Conservation (phyloP, 2,113 vertebrate species). For the Hylia prasina region DNA sequence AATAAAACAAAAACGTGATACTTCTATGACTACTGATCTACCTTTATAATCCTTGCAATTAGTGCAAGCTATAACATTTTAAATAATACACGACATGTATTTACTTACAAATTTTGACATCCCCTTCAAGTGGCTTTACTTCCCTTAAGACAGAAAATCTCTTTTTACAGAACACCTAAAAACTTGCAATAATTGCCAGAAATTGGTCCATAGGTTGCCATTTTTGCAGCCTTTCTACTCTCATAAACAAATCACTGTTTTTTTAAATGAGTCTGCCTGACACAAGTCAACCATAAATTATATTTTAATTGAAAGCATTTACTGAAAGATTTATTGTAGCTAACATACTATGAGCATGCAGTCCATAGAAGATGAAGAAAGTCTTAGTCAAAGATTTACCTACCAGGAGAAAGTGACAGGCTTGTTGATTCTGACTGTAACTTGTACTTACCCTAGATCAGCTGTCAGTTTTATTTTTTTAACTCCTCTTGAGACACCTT, state of each 20-base stretch:
- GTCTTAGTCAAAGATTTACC: slow-evolving; percentile 74
- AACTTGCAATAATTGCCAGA: slow-evolving; percentile 55
- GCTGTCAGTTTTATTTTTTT: slow-evolving; percentile 74
- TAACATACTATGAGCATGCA: slow-evolving; percentile 72
- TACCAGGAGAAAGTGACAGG: slow-evolving; percentile 77
- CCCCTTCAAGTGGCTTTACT: not conserved
- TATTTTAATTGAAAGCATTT: slow-evolving; percentile 16
- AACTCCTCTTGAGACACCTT: slow-evolving; percentile 74
- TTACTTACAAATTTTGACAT: not conserved
- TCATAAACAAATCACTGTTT: not conserved
- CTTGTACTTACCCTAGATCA: slow-evolving; percentile 82
- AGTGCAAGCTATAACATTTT: slow-evolving; percentile 28
- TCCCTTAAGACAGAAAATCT: not conserved
- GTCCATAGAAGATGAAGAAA: slow-evolving; percentile 50
- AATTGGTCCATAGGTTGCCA: not conserved
- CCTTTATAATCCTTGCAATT: slow-evolving; percentile 24
- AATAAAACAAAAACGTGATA: slow-evolving; percentile 65
- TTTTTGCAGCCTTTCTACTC: not conserved
- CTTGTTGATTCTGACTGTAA: slow-evolving; percentile 81
- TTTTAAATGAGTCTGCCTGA: slow-evolving; percentile 26
- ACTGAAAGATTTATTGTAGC: not conserved
- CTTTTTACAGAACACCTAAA: not conserved
- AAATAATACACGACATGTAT: not conserved
- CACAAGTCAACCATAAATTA: not conserved
- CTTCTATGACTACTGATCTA: slow-evolving; percentile 40